A percentile compares a stretch with the other conserved stretches of the same genome.
Conservation (phyloP, 2,888 invertebrate genomes). For the Hemaris fuciformis region DNA sequence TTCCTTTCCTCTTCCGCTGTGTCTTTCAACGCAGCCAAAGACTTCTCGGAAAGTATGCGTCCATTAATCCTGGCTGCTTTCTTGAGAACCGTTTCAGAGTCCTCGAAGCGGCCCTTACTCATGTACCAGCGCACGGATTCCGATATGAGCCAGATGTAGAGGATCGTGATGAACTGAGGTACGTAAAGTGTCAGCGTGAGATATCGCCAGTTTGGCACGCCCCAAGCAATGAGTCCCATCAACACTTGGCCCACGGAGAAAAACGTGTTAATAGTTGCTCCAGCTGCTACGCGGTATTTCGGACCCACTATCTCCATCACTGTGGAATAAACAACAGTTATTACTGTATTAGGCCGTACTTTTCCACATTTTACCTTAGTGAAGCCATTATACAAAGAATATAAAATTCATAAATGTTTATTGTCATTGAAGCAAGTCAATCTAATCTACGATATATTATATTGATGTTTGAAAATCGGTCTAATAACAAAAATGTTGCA, state of each 20-base stretch:
- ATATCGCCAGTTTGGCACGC: constrained; percentile 85
- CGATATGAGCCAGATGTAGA: constrained; percentile 86
- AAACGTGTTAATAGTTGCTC: constrained; percentile 86
- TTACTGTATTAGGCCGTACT: no score
- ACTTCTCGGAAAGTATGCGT: constrained; percentile 77
- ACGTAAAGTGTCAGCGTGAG: constrained; percentile 85
- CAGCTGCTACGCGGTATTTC: constrained; percentile 86
- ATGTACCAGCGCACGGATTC: constrained; percentile 91
- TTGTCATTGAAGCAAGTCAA: no score
- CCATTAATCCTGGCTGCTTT: constrained; percentile 84
- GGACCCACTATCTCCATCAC: constrained; percentile 91
- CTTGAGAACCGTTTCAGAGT: constrained; percentile 83
- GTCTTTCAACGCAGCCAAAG: constrained; percentile 64
- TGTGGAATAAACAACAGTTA: constrained; percentile 53
- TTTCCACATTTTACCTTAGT: no score
- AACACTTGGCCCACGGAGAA: constrained; percentile 89
- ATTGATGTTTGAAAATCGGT: no score
- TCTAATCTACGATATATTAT: no score
- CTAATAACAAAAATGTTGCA: no score
- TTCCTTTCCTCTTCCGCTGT: constrained; percentile 60
- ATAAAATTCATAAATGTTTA: no score
- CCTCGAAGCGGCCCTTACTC: constrained; percentile 84
- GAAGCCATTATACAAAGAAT: no score
- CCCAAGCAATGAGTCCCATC: constrained; percentile 86
- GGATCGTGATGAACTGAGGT: constrained; percentile 85